phyloP scores from a whole-genome alignment of 1,140 invertebrate genomes.

The Drosophila lini region DNA sequence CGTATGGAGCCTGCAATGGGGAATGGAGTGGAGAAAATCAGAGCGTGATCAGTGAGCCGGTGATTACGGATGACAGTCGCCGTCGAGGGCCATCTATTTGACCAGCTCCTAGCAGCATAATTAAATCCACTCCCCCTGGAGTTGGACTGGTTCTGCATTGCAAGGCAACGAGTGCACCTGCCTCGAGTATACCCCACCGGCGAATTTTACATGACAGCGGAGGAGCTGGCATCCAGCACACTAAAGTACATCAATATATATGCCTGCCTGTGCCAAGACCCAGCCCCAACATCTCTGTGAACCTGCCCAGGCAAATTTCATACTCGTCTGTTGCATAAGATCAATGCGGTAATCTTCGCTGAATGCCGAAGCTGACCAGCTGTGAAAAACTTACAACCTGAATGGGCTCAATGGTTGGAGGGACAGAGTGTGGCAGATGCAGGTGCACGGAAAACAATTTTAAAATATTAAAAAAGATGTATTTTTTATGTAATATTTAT shows the following conservation, averaged over 20 bases:
- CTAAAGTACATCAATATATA: background rate
- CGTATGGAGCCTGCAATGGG: slow-evolving; percentile 89
- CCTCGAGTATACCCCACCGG: slow-evolving; percentile 18
- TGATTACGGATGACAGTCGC: slow-evolving; percentile 38
- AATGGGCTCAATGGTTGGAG: slow-evolving; percentile 11
- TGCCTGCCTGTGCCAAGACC: slow-evolving; percentile 6
- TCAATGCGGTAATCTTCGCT: slow-evolving; percentile 64
- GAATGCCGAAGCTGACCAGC: slow-evolving; percentile 54
- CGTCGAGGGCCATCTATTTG: slow-evolving; percentile 39
- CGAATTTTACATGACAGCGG: slow-evolving; percentile 52
- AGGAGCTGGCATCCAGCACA: slow-evolving; percentile 16
- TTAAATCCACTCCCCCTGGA: slow-evolving; percentile 35
- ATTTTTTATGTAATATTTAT: background rate
- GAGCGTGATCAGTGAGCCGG: slow-evolving; percentile 32
- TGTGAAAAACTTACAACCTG: slow-evolving; percentile 56
- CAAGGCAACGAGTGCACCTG: slow-evolving; percentile 53
- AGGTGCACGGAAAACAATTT: slow-evolving; percentile 15
- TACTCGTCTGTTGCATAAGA: slow-evolving; percentile 66
- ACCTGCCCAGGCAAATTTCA: slow-evolving; percentile 57
- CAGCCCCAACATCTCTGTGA: slow-evolving; percentile 40
- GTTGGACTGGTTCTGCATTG: slow-evolving; percentile 61
- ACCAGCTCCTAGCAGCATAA: slow-evolving; percentile 25
- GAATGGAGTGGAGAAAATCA: slow-evolving; percentile 27
- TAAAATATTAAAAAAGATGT: background rate
- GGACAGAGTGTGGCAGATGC: slow-evolving; percentile 18